A percentile compares a stretch with the other conserved stretches of the same genome.
These are phyloP conservation scores for Cryptocheilus praepositus DNA, from an alignment of 2,888 invertebrate genomes.

Conservation along the genomic window DNA sequence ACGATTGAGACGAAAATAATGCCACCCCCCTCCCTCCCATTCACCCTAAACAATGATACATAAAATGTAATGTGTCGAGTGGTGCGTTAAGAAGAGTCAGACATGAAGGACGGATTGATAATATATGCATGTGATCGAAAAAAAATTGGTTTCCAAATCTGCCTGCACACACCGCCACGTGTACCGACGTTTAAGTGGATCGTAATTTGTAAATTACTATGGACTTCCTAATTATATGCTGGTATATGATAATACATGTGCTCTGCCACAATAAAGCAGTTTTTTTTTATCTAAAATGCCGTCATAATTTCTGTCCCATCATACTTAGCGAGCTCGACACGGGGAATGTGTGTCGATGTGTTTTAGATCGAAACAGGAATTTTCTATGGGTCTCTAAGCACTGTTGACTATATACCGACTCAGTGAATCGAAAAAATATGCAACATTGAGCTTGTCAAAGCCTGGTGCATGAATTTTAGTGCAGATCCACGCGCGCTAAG, in stretches of 20 bases:
- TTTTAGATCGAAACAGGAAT: no score
- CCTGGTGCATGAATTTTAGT: background rate
- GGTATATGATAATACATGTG: constrained; percentile 72
- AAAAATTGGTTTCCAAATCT: constrained; percentile 52
- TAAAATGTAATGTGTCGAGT: constrained; percentile 23
- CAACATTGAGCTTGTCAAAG: no score
- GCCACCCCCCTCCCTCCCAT: no score
- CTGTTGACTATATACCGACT: no score
- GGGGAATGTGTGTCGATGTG: no score
- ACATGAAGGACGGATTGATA: constrained; percentile 24
- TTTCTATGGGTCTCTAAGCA: no score
- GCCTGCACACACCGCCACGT: constrained; percentile 62
- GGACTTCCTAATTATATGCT: constrained; percentile 72
- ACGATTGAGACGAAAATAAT: constrained; percentile 33
- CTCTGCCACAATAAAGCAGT: constrained; percentile 75
- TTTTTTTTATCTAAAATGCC: constrained; percentile 67
- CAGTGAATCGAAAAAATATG: background rate
- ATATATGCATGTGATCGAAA: constrained; percentile 44
- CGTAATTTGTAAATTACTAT: constrained; percentile 72
- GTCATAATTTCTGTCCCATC: background rate
- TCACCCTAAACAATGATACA: background rate
- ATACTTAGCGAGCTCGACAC: no score
- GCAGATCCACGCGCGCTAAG: background rate
- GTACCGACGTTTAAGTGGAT: constrained; percentile 68
- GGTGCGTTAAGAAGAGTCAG: constrained; percentile 29